These are phyloP conservation scores for Therioaphis trifolii DNA, from an alignment of 2,888 invertebrate genomes.

Conservation along the genomic window DNA sequence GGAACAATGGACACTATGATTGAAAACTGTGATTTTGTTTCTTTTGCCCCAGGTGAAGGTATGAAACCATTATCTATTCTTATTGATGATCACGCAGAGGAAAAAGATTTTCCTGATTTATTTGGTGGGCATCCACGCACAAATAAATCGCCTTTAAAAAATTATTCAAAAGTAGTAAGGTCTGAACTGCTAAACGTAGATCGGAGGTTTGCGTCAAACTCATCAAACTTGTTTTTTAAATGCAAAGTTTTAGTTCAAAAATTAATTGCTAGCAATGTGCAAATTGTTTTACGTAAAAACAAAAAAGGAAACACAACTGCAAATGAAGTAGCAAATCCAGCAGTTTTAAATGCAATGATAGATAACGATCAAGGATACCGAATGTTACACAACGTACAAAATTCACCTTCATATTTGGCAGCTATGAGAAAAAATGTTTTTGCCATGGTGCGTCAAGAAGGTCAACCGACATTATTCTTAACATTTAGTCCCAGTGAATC, in stretches of 20 bases:
- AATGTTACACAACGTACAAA: background rate
- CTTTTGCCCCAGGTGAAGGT: conserved; percentile 60
- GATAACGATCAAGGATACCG: background rate
- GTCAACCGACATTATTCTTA: background rate
- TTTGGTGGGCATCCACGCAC: conserved; percentile 9
- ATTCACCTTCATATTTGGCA: background rate
- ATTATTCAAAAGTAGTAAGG: background rate
- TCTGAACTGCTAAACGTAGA: conserved; percentile 1
- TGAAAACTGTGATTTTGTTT: conserved; percentile 13
- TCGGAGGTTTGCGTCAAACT: background rate
- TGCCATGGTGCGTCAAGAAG: conserved; percentile 4
- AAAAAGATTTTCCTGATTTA: background rate
- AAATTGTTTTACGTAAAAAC: conserved; percentile 5
- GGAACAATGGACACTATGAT: background rate
- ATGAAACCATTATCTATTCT: conserved; percentile 21
- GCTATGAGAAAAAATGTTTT: conserved; percentile 5
- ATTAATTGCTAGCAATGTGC: background rate
- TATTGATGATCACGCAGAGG: background rate
- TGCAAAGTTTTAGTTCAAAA: conserved; percentile 19
- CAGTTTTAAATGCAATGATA: no score
- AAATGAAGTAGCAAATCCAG: background rate
- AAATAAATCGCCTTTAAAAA: background rate
- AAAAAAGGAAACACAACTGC: background rate
- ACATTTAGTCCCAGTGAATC: conserved; percentile 14
- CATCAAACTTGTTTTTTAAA: conserved; percentile 5